Percentiles rank a stretch among this genome's conserved stretches.
These are phyloP conservation scores for Polietes domitor DNA, from an alignment of 2,888 invertebrate species.

Conservation along the genomic window DNA sequence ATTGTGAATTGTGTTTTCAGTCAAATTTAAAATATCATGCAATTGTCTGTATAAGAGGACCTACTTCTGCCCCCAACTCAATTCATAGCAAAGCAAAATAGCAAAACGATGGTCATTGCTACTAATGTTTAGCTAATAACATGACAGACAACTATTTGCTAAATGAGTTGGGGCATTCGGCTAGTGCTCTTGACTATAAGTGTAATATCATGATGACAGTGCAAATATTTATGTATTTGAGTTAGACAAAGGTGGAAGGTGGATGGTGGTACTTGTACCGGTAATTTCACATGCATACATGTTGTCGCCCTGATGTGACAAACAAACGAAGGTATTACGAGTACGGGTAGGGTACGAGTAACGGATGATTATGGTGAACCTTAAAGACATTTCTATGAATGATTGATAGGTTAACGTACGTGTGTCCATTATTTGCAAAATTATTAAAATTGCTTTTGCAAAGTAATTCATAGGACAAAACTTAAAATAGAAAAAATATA, in stretches of 20 bases:
- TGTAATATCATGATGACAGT: slow-evolving; percentile 29
- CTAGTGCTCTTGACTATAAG: background rate
- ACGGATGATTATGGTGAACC: too few relatives aligned
- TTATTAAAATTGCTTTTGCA: slow-evolving; percentile 25
- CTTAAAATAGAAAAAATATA: too few relatives aligned
- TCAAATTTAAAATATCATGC: too few relatives aligned
- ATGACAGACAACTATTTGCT: slow-evolving; percentile 7
- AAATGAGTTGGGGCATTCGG: background rate
- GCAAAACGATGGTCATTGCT: slow-evolving; percentile 40
- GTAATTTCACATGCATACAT: background rate
- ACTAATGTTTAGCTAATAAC: slow-evolving; percentile 38
- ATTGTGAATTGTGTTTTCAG: too few relatives aligned
- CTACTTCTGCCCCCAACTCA: too few relatives aligned
- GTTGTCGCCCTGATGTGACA: background rate
- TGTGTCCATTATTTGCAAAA: background rate
- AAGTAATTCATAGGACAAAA: background rate
- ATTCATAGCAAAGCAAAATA: background rate
- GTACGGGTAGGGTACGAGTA: too few relatives aligned
- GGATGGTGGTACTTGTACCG: background rate
- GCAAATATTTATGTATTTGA: background rate
- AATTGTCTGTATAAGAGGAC: too few relatives aligned
- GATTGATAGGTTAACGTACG: too few relatives aligned
- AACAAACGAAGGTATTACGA: background rate
- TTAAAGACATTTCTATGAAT: too few relatives aligned
- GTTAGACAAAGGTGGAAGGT: background rate